Percentiles rank a stretch among this genome's conserved stretches.
Evolutionary conservation across 35 echinoderm and acorn worm genomes (phyloP).

Genomic region (Amphiura filiformis): DNA sequence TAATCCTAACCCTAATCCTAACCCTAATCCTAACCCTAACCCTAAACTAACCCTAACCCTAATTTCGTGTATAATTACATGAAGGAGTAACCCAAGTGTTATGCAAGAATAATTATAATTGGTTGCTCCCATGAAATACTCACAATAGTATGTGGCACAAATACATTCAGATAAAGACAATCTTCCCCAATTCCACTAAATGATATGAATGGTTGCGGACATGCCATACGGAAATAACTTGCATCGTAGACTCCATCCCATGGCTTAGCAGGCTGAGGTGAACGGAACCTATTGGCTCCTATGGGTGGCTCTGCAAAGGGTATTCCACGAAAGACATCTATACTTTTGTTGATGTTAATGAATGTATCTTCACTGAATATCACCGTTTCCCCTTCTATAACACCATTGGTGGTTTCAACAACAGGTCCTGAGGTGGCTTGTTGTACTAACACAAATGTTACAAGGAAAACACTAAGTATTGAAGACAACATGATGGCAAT

Average conservation of each 20-base stretch:
- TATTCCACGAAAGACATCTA: slow-evolving; percentile 56
- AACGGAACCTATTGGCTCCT: slow-evolving; percentile 21
- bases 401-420: neutral
- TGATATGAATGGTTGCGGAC: slow-evolving; percentile 38
- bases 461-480: too few species aligned
- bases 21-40: too few species aligned
- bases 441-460: too few species aligned
- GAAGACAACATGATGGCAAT: too few species aligned
- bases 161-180: slow-evolving; percentile 18
- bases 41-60: too few species aligned
- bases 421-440: too few species aligned
- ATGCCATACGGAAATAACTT: slow-evolving; percentile 28
- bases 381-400: neutral
- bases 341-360: slow-evolving; percentile 37
- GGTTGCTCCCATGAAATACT: too few species aligned
- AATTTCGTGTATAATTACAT: too few species aligned
- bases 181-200: slow-evolving; percentile 20
- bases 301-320: slow-evolving; percentile 25
- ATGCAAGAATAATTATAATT: too few species aligned
- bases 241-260: slow-evolving; percentile 49
- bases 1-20: too few species aligned
- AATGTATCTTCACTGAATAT: slow-evolving; percentile 18
- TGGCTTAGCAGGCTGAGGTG: slow-evolving; percentile 24
- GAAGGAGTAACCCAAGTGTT: too few species aligned
- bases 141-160: slow-evolving; percentile 9